Base-by-base conservation (phyloP, 2,888 invertebrate species). In the Hetaerina titia region DNA sequence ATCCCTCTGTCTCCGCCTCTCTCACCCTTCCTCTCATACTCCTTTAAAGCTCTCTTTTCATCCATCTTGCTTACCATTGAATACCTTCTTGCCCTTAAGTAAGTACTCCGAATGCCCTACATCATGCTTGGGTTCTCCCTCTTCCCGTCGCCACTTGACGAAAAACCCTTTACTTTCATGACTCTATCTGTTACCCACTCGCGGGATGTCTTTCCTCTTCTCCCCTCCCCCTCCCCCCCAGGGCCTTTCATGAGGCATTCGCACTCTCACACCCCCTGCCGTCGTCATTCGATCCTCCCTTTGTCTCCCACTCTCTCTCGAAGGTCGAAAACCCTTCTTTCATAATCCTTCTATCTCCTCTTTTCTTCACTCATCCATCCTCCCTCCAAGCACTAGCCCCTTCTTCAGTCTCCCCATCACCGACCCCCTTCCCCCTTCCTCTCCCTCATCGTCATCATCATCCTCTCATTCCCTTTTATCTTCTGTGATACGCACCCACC, bases 301-400 rank as follows among this genome's bases (percentile, higher is more conserved):
- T 92, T 92, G 92, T 92, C 92, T 69, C 45, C n/a, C 69, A 7
- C 69, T 69, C 8, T 90, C 90, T 64, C 64, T 90, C 69, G 69
- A 74, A 92, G 92, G 92, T 92, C 90, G 90, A 90, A 90, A 81
- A 90, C 64, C 90, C 92, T 92, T 69, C 69, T 22, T 69, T 64
- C 45, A 81, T 92, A 64, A 92, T 58, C 90, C 57, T 15, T 63
- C 15, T 4, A n/a, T n/a, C 63, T 63, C 31, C 25, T 69, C 74
- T 57, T 56, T 17, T 45, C 22, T 57, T 60, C 56, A 15, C 63
- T 19, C 13, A 63, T 19, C 63, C 17, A 63, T 63, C 63, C 1
- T 15, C 57, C n/a, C n/a, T 25, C 45, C 13, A 60, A 15, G 15
- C 25, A 11, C 74, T 74, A 69, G 45, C 45, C 90, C 17, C 15